These are phyloP conservation scores for Cosmorhoe ocellata DNA, from an alignment of 2,888 invertebrate species.

Conservation along the genomic window DNA sequence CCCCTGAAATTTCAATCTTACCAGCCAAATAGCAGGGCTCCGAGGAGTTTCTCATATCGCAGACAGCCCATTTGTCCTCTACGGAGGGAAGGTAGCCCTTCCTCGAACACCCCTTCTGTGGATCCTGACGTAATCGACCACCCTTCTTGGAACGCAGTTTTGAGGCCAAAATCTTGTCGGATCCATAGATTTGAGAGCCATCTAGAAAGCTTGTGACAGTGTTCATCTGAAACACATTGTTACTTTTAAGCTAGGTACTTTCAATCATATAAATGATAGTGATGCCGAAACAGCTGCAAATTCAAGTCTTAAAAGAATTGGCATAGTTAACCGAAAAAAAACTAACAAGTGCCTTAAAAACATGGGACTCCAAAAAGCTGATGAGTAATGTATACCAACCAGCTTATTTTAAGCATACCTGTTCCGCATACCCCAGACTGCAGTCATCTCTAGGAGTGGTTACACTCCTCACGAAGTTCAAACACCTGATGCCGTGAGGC, in stretches of 20 bases:
- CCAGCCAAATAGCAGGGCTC: constrained; percentile 76
- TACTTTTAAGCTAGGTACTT: neutral
- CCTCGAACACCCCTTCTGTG: constrained; percentile 48
- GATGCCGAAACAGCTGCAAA: too few species aligned
- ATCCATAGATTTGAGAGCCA: constrained; percentile 78
- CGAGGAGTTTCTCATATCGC: constrained; percentile 62
- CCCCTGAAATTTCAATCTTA: too few species aligned
- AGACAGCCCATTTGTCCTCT: constrained; percentile 62
- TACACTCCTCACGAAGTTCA: constrained; percentile 84
- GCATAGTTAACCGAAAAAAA: too few species aligned
- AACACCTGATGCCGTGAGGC: constrained; percentile 74
- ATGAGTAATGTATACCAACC: too few species aligned
- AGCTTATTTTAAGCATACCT: constrained; percentile 53
- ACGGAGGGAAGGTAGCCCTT: constrained; percentile 68
- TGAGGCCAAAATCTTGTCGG: constrained; percentile 57
- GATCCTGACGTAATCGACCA: constrained; percentile 67
- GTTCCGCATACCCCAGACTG: constrained; percentile 81
- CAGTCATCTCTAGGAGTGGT: constrained; percentile 81
- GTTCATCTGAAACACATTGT: constrained; percentile 82
- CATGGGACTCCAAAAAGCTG: too few species aligned
- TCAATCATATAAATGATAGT: too few species aligned
- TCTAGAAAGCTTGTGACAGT: constrained; percentile 84
- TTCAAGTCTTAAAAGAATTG: too few species aligned
- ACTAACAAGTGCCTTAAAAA: too few species aligned
- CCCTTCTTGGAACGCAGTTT: constrained; percentile 66